These are phyloP conservation scores for Drosophila pectinifera DNA, from an alignment of 1,140 invertebrate genomes.

Conservation along the genomic window DNA sequence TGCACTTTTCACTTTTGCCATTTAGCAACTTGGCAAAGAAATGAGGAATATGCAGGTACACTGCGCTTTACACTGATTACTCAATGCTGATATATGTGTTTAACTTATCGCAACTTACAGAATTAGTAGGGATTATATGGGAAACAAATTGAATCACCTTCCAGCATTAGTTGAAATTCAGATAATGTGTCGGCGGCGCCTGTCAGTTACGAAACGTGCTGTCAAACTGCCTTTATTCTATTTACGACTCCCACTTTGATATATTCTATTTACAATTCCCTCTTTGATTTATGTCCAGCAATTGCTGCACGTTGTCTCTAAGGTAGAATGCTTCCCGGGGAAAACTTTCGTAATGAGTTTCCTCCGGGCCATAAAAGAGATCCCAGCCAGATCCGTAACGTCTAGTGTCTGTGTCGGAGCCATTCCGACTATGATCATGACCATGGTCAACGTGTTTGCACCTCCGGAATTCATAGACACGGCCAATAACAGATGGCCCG, in stretches of 20 bases:
- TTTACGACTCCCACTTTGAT: conserved; percentile 13
- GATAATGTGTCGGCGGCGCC: not conserved
- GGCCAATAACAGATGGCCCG: conserved; percentile 13
- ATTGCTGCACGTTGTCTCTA: conserved; percentile 13
- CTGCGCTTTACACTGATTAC: not conserved
- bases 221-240: conserved; percentile 6
- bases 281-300: conserved; percentile 35
- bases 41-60: conserved; percentile 12
- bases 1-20: conserved; percentile 35
- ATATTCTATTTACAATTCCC: conserved; percentile 19
- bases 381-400: conserved; percentile 17
- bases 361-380: conserved; percentile 4
- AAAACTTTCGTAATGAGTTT: conserved; percentile 22
- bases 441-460: conserved; percentile 62
- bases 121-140: not conserved
- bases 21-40: conserved; percentile 41
- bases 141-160: conserved; percentile 26
- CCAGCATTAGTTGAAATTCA: conserved; percentile 17
- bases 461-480: conserved; percentile 19
- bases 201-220: conserved; percentile 23
- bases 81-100: not conserved
- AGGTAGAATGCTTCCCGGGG: not conserved
- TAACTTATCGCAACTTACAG: not conserved
- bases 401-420: conserved; percentile 10
- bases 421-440: conserved; percentile 53